A percentile compares a stretch with the other conserved stretches of the same genome.
Conservation (phyloP, 2,113 vertebrate genomes). For the Pachyramphus minor region DNA sequence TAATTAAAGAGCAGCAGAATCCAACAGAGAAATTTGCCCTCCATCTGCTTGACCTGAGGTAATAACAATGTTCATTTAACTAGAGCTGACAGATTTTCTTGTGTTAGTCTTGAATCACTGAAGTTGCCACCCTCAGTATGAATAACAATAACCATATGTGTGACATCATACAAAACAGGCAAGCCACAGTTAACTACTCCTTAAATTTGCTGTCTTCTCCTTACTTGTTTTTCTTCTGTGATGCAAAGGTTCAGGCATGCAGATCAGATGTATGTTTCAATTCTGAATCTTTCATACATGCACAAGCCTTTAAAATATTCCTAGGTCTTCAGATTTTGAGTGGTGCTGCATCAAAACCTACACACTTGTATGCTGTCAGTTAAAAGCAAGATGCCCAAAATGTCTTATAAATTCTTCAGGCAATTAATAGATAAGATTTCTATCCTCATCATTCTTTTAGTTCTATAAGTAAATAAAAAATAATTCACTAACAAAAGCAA, state of each 20-base stretch:
- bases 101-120: slow-evolving; percentile 67
- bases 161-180: slow-evolving; percentile 68
- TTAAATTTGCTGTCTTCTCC: neutral
- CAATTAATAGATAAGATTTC: neutral
- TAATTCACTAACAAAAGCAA: neutral
- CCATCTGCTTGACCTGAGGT: slow-evolving; percentile 84
- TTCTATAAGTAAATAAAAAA: neutral
- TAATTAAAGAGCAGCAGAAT: slow-evolving; percentile 81
- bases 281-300: neutral
- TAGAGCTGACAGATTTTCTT: slow-evolving; percentile 80
- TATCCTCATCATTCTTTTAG: neutral
- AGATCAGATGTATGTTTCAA: neutral
- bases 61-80: slow-evolving; percentile 79
- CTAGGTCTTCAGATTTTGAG: neutral
- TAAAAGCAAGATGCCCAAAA: neutral
- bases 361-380: fast-evolving
- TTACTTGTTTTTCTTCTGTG: neutral
- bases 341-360: neutral
- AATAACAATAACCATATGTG: slow-evolving; percentile 68
- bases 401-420: neutral
- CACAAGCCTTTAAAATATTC: neutral
- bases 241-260: neutral
- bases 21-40: slow-evolving; percentile 79
- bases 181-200: neutral
- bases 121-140: slow-evolving; percentile 68